These are phyloP conservation scores for Drosophila birchii DNA, from an alignment of 2,888 invertebrate species.

Conservation along the genomic window DNA sequence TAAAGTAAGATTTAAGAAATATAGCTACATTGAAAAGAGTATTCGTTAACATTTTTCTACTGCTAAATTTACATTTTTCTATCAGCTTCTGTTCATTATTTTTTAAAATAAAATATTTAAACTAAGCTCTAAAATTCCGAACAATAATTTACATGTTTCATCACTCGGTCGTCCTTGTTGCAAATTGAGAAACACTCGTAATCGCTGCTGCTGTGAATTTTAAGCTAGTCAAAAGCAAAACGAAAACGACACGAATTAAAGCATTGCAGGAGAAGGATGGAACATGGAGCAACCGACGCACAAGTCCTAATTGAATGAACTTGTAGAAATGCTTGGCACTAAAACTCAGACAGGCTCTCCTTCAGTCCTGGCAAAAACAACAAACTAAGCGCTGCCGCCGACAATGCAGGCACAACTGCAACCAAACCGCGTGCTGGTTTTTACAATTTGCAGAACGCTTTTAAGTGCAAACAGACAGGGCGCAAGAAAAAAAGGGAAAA, in stretches of 20 bases:
- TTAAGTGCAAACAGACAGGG: constrained; percentile 61
- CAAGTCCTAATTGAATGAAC: constrained; percentile 76
- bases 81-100: background rate
- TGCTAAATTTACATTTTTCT: background rate
- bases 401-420: constrained; percentile 37
- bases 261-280: constrained; percentile 4
- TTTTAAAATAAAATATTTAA: background rate
- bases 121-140: background rate
- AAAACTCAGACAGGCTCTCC: constrained; percentile 49
- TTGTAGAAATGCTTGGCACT: constrained; percentile 71
- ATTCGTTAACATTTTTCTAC: background rate
- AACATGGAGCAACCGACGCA: constrained; percentile 45
- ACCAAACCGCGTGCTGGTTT: constrained; percentile 65
- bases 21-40: background rate
- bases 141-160: background rate
- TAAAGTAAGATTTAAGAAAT: background rate
- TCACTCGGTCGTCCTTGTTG: constrained; percentile 7
- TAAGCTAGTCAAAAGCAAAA: constrained; percentile 19
- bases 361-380: constrained; percentile 22
- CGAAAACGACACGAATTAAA: constrained; percentile 17
- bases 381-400: constrained; percentile 59
- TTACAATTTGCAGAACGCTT: constrained; percentile 72
- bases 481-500: constrained; percentile 48
- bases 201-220: constrained; percentile 17
- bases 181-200: constrained; percentile 15